phyloP scores from a whole-genome alignment of 2,888 invertebrate genomes.

The Heliconius charithonia region DNA sequence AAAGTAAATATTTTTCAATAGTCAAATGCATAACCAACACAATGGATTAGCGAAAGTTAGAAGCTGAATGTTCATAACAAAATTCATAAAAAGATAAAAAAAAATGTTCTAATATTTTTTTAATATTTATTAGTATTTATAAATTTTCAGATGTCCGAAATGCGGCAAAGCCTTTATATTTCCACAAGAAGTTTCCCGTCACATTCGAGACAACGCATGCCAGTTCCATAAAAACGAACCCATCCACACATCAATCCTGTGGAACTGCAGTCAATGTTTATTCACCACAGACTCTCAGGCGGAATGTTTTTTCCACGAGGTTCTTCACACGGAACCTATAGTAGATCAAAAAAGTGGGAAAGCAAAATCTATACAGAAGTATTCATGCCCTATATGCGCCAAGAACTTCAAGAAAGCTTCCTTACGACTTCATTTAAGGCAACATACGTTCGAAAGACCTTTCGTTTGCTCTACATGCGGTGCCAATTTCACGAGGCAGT shows the following conservation, averaged over 20 bases:
- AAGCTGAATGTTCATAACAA: background rate
- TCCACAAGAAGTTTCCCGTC: constrained; percentile 89
- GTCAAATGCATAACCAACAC: background rate
- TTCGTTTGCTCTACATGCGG: constrained; percentile 86
- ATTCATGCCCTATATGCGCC: constrained; percentile 87
- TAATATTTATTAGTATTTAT: background rate
- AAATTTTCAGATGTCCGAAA: constrained; percentile 85
- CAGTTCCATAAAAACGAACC: constrained; percentile 63
- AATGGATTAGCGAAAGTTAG: background rate
- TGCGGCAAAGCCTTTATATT: constrained; percentile 88
- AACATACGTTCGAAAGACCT: constrained; percentile 89
- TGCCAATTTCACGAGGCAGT: constrained; percentile 86
- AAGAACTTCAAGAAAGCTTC: constrained; percentile 86
- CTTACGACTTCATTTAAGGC: constrained; percentile 87
- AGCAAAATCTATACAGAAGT: constrained; percentile 72
- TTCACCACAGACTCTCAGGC: constrained; percentile 86
- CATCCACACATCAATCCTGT: constrained; percentile 62
- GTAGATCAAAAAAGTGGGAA: constrained; percentile 55
- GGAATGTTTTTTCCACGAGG: constrained; percentile 89
- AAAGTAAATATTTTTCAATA: too few species aligned
- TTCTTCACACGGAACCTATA: constrained; percentile 84
- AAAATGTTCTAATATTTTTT: background rate
- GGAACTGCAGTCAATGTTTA: constrained; percentile 85
- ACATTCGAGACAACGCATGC: constrained; percentile 86
- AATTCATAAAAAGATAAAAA: background rate